Conservation (phyloP, 2,113 vertebrate species). For the Notothenia coriiceps region DNA sequence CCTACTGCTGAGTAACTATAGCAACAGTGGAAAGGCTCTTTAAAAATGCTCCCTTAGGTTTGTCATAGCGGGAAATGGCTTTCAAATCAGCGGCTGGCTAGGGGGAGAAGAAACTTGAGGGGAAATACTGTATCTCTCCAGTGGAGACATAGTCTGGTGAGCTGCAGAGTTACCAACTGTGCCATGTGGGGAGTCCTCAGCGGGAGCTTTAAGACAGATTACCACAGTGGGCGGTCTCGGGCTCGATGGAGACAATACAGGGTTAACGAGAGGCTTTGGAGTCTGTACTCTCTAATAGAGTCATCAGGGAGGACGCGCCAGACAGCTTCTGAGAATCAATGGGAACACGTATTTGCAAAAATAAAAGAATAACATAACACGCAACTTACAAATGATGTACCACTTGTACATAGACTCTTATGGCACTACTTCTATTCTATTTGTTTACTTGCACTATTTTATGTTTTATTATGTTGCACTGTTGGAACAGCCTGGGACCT, state of each 20-base stretch:
- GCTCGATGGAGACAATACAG: constrained; percentile 52
- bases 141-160: constrained; percentile 11
- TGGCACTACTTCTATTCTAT: no score
- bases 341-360: background rate
- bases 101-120: constrained; percentile 14
- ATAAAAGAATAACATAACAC: constrained; percentile 2
- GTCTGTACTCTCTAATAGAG: constrained; percentile 26
- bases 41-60: constrained; percentile 32
- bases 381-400: no score
- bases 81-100: constrained; percentile 25
- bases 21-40: constrained; percentile 61
- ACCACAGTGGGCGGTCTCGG: constrained; percentile 58
- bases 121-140: constrained; percentile 7
- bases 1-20: constrained; percentile 57
- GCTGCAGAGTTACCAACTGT: constrained; percentile 12
- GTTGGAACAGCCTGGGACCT: no score
- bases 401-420: no score
- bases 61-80: constrained; percentile 48
- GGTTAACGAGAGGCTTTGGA: constrained; percentile 62
- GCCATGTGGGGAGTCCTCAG: constrained; percentile 52
- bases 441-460: no score
- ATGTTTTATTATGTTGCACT: no score
- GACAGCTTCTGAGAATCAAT: constrained; percentile 25
- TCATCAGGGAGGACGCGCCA: constrained; percentile 21
- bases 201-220: constrained; percentile 63